phyloP scores from a whole-genome alignment of 2,113 vertebrate genomes.

The Carettochelys insculpta region DNA sequence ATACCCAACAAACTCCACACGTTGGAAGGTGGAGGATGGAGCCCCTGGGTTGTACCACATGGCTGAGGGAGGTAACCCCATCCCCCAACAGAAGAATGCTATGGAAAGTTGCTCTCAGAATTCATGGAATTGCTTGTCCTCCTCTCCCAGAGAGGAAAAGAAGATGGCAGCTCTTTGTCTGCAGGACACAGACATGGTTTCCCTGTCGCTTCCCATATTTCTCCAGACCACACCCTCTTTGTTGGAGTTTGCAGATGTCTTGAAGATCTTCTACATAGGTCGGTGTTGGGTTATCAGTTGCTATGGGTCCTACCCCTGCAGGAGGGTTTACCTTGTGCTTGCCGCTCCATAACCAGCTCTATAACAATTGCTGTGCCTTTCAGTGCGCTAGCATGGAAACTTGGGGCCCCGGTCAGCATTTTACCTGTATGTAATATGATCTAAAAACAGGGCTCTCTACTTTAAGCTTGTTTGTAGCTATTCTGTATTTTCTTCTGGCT shows the following conservation, averaged over 20 bases:
- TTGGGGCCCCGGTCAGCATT: background rate
- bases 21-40: background rate
- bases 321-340: background rate
- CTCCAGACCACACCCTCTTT: background rate
- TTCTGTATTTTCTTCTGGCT: rapidly evolving
- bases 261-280: background rate
- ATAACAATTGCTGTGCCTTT: rapidly evolving
- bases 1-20: background rate
- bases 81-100: background rate
- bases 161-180: background rate
- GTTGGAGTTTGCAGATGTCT: rapidly evolving
- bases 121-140: background rate
- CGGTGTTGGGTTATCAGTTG: rapidly evolving
- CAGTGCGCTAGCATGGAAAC: rapidly evolving
- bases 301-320: background rate
- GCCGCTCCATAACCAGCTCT: background rate
- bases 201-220: background rate
- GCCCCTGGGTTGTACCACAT: background rate
- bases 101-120: background rate
- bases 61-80: background rate
- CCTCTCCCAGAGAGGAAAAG: background rate
- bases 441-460: background rate
- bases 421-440: background rate
- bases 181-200: background rate
- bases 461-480: background rate